Conservation (phyloP, 2,888 invertebrate genomes). For the Lasiommata megera region DNA sequence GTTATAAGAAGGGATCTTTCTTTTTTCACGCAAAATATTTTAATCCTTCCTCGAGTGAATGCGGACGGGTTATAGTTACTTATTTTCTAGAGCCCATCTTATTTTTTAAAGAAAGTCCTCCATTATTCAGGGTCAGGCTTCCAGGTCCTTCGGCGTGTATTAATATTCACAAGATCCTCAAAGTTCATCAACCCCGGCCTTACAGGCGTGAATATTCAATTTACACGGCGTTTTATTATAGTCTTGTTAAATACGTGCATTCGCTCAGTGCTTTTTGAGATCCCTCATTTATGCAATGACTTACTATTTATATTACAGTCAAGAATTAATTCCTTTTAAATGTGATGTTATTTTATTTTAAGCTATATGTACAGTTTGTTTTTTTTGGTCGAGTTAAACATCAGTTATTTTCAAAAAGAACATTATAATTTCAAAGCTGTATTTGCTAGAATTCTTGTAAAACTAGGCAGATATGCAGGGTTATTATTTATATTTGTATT, state of each 20-base stretch:
- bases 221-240: conserved; percentile 24
- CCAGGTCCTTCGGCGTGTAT: conserved; percentile 28
- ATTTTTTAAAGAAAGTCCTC: conserved; percentile 31
- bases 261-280: conserved; percentile 13
- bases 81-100: conserved; percentile 27
- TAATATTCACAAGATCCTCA: conserved; percentile 34
- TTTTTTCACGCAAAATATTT: not conserved
- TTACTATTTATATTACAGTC: conserved; percentile 15
- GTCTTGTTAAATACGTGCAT: conserved; percentile 25
- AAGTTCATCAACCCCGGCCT: conserved; percentile 29
- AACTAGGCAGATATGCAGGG: too few relatives aligned
- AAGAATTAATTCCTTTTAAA: not conserved
- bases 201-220: conserved; percentile 30
- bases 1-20: not conserved
- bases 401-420: not conserved
- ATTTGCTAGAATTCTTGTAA: too few relatives aligned
- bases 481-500: too few relatives aligned
- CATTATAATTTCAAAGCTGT: too few relatives aligned
- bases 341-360: not conserved
- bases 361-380: not conserved
- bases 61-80: conserved; percentile 23
- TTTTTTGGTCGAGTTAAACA: not conserved
- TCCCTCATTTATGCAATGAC: conserved; percentile 19
- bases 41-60: not conserved
- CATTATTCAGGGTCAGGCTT: conserved; percentile 34